Percentiles rank a stretch among this genome's conserved stretches.
Conservation (phyloP, 30 jellyfish, hydroid and myxozoan genomes). For the Aurelia sp. region DNA sequence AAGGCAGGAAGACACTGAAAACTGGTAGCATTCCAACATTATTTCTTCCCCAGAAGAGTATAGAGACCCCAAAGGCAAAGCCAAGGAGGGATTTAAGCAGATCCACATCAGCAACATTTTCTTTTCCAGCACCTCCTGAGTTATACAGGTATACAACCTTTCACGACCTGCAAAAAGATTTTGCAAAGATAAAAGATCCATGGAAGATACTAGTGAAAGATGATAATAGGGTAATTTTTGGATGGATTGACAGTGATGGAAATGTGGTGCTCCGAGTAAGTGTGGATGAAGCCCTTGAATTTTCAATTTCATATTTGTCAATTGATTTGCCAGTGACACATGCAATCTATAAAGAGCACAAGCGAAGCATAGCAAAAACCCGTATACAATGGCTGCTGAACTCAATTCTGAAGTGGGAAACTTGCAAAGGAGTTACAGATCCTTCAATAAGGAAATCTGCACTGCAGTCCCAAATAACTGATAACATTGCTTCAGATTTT, state of each 20-base stretch:
- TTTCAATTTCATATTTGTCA: conserved; percentile 10
- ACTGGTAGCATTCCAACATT: conserved; percentile 17
- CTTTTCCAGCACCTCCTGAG: conserved; percentile 23
- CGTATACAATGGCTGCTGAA: conserved; percentile 10
- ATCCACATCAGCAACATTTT: not conserved
- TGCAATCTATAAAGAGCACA: conserved; percentile 9
- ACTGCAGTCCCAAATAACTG: not conserved
- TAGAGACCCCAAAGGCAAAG: conserved; percentile 5
- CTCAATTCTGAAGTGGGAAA: not conserved
- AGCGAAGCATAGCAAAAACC: conserved; percentile 16
- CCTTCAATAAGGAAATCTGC: not conserved
- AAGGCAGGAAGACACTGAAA: conserved; percentile 20
- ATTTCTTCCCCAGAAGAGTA: conserved; percentile 16
- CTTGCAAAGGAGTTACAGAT: conserved; percentile 1
- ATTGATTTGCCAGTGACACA: conserved; percentile 8
- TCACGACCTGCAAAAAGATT: conserved; percentile 18
- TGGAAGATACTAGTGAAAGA: conserved; percentile 20
- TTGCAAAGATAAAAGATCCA: conserved; percentile 28
- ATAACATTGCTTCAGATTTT: not conserved
- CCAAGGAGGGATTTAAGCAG: conserved; percentile 13
- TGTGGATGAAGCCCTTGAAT: conserved; percentile 16
- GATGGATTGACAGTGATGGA: conserved; percentile 6
- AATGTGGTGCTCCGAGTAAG: not conserved
- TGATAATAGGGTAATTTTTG: conserved; percentile 20
- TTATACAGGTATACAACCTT: conserved; percentile 7